Evolutionary conservation across 37 sponge, comb jelly and placozoan species (phyloP), one percentile per base, ranked within the genome.

Genomic region (Petrosia ficiformis): DNA sequence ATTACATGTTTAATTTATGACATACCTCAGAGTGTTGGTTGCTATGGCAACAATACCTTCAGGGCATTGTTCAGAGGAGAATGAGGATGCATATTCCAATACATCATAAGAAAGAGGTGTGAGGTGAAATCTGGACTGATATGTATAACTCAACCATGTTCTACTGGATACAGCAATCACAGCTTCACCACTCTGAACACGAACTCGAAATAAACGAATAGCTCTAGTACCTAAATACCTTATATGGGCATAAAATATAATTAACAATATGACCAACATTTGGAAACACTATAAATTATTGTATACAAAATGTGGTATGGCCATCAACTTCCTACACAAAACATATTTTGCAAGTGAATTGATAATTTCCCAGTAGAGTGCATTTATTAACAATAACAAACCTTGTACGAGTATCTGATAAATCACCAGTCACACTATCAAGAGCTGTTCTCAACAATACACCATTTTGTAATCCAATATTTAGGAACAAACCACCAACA

Each of bases 21-120:
- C 14, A 41, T 48, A 77, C 85, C 87, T 78, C 34, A 98, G 94
- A 22, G 99, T 95, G 75, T 95, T 95, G 57, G 86, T 33, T 40
- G 96, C 84, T 33, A 98, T 98, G 63, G 99, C 96, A 1, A 98
- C 99, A 39, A 98, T 85, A 14, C 99, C 99, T 73, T 98, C 96
- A 3, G 91, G 94, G 69, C 99, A 98, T 77, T 95, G 99, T 71
- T 98, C 99, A 16, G 96, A 96, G 68, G 94, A 87, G 80, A 98
- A 98, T 11, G 94, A 87, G 39, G 91, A 93, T n/a, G 94, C 99
- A 67, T 86, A 96, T 48, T 98, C 99, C 44, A 98, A 85, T 26
- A 89, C 74, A 0, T 94, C 95, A 44, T 95, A 95, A 0, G 98
- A 95, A 76, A 98, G 92, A 19, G 99, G 99, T 0, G 99, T 90